Evolutionary conservation across 2,113 vertebrate genomes (phyloP), one percentile per base, ranked within the genome.

Genomic region (Zosterops lateralis): DNA sequence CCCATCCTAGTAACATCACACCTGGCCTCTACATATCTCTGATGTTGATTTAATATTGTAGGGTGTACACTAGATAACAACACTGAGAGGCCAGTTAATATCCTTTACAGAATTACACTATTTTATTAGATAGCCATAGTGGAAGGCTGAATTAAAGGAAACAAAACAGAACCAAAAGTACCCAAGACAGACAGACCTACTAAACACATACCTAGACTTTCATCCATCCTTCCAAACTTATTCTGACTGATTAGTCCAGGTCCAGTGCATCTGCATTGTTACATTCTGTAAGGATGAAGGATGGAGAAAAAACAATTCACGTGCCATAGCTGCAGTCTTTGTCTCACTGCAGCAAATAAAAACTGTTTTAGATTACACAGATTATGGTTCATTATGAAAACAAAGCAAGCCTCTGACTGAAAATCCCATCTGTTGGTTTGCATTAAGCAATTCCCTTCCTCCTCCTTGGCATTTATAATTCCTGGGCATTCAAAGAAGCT

Each of bases 301-400:
- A 19, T 60, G 67, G 48, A 61, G 74, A 38, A 38, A 70, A 82
- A 73, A 51, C 18, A 64, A 47, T 76, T 92, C 50, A n/a, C 16
- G 28, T 84, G 51, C 83, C 25, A 28, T 66, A 75, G 70, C 86
- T 90, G 14, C 28, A 36, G 38, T 75, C 56, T 90, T 80, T 64
- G 62, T 64, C 56, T 93, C 28, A 20, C 76, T 90, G 91, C 88
- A 95, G 71, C 83, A 87, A 92, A 87, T 87, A 76, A 92, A 92
- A 95, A 92, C 54, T 82, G 45, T 17, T 94, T 95, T 72, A 87
- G 81, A 91, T 89, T 87, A 76, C 75, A n/a, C 58, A 80, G 91
- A 91, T 95, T 70, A 91, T 73, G 40, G 78, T 85, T 95, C 87
- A 83, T 92, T 92, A 95, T 62, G 89, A 83, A 97, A 95, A 95